Percentiles rank a stretch among this genome's conserved stretches.
Evolutionary conservation across 2,797 vertebrate species (phyloP).

Genomic region (Rhinoraja longicauda): DNA sequence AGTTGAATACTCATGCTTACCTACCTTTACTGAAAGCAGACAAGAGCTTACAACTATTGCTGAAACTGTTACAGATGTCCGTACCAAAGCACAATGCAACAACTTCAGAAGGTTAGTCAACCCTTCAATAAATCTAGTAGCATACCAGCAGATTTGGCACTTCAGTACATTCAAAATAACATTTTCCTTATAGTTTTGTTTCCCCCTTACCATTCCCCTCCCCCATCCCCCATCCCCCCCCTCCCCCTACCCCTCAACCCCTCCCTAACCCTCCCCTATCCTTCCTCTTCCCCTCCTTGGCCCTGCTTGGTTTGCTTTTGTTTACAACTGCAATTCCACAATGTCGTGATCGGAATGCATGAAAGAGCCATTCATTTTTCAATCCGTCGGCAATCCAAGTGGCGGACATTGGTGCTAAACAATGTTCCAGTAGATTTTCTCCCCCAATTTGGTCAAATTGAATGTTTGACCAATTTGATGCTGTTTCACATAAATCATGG

Average conservation of each 20-base stretch:
- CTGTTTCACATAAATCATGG: not conserved
- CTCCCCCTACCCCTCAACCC: not conserved
- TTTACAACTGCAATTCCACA: not conserved
- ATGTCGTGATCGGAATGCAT: not conserved
- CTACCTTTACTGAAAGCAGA: slow-evolving; percentile 76
- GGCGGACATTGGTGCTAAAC: not conserved
- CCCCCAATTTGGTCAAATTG: not conserved
- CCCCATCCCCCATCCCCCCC: too few relatives aligned
- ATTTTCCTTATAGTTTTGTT: not conserved
- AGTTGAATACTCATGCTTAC: slow-evolving; percentile 78
- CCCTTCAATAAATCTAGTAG: not conserved
- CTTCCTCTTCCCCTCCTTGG: too few relatives aligned
- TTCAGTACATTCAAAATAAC: not conserved
- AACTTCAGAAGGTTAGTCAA: slow-evolving; percentile 52
- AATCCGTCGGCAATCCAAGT: not conserved
- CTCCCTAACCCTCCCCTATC: too few relatives aligned
- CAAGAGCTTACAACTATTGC: slow-evolving; percentile 79
- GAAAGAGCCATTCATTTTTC: not conserved
- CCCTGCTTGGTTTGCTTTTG: not conserved
- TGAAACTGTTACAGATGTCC: slow-evolving; percentile 67
- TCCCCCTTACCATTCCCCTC: not conserved
- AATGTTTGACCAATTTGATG: not conserved
- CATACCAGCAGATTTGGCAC: not conserved
- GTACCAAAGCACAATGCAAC: not conserved
- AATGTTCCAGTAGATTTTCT: not conserved